These are phyloP conservation scores for Thrips palmi DNA, from an alignment of 1,140 invertebrate genomes.

Conservation along the genomic window DNA sequence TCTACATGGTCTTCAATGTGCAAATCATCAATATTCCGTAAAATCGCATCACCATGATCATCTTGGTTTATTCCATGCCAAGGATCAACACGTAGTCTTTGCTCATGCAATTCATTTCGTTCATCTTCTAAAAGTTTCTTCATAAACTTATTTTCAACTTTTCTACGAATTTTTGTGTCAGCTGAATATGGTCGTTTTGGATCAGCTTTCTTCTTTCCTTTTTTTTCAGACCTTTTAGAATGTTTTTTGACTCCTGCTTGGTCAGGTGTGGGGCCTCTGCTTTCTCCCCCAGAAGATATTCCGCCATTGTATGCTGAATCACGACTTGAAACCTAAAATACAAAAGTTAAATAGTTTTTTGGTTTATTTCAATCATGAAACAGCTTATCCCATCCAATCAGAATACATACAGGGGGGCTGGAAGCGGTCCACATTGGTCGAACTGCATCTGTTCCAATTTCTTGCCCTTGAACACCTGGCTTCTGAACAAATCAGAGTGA, in stretches of 20 bases:
- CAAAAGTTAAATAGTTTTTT: not conserved
- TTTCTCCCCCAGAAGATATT: constrained; percentile 16
- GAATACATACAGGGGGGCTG: not conserved
- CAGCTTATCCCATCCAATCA: not conserved
- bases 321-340: constrained; percentile 16
- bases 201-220: not conserved
- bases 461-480: not conserved
- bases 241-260: constrained; percentile 15
- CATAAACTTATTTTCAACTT: not conserved
- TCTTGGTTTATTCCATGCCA: no score
- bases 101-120: not conserved
- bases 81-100: no score
- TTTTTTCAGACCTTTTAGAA: not conserved
- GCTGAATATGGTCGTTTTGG: not conserved
- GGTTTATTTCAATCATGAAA: not conserved
- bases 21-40: no score
- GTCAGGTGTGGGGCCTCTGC: constrained; percentile 16
- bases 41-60: no score
- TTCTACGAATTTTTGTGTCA: not conserved
- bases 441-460: not conserved
- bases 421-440: no score
- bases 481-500: not conserved
- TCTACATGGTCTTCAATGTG: no score
- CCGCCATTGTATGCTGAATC: constrained; percentile 19
- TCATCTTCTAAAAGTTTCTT: not conserved